phyloP scores from a whole-genome alignment of 2,797 vertebrate genomes.

The Petrocephalus schoutedeni region DNA sequence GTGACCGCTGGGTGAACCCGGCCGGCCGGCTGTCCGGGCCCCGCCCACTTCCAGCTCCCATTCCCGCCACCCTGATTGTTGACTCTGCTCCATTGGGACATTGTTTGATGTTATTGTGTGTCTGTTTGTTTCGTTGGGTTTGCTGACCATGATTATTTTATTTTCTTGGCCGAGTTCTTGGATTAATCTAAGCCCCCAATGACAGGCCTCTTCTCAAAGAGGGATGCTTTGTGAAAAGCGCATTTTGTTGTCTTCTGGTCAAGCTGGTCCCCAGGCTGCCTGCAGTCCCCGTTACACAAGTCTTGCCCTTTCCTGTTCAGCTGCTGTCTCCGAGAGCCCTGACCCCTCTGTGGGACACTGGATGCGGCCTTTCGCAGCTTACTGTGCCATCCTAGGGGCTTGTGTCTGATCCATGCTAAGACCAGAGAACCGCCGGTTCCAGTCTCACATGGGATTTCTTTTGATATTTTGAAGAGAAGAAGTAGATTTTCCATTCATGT shows the following conservation, averaged over 20 bases:
- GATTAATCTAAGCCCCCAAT: background rate
- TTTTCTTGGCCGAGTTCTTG: background rate
- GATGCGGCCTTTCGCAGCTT: background rate
- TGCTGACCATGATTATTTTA: slow-evolving; percentile 13
- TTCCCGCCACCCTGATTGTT: slow-evolving; percentile 51
- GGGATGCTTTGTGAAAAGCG: background rate
- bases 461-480: background rate
- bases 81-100: slow-evolving; percentile 32
- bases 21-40: slow-evolving; percentile 46
- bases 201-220: background rate
- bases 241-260: background rate
- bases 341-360: background rate
- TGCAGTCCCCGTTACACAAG: background rate
- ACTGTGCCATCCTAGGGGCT: background rate
- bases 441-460: background rate
- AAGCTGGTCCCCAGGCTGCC: background rate
- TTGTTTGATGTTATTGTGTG: slow-evolving; percentile 42
- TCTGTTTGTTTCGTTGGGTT: slow-evolving; percentile 41
- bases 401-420: background rate
- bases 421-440: background rate
- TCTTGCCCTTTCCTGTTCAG: background rate
- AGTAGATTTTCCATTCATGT: background rate
- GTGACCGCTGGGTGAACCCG: slow-evolving; percentile 67
- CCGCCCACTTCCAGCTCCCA: slow-evolving; percentile 47
- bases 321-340: background rate